Evolutionary conservation across 2,113 vertebrate genomes (phyloP).

Genomic region (Etheostoma spectabile): DNA sequence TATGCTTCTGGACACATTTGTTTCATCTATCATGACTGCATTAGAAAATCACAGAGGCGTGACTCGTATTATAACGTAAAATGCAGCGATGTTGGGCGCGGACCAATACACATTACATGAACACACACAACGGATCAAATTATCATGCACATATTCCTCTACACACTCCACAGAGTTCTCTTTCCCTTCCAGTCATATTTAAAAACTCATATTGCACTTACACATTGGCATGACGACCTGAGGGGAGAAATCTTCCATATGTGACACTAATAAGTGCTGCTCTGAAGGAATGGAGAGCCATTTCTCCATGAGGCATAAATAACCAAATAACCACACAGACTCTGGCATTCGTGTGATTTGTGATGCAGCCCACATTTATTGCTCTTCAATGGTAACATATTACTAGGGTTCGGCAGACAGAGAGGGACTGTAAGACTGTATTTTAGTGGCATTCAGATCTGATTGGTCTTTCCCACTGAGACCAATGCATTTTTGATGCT

Average conservation of each 20-base stretch:
- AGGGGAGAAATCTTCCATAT: conserved; percentile 72
- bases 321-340: conserved; percentile 66
- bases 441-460: conserved; percentile 38
- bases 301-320: conserved; percentile 72
- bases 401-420: conserved; percentile 37
- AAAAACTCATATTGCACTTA: conserved; percentile 56
- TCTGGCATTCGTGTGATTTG: conserved; percentile 70
- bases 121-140: conserved; percentile 26
- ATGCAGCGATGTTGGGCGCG: conserved; percentile 26
- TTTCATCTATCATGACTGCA: conserved; percentile 4
- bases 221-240: conserved; percentile 67
- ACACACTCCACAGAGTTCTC: conserved; percentile 21
- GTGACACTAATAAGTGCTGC: conserved; percentile 76
- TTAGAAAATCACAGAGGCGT: conserved; percentile 32
- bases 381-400: conserved; percentile 63
- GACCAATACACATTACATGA: conserved; percentile 20
- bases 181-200: conserved; percentile 69
- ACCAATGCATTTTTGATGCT: conserved; percentile 69
- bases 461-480: conserved; percentile 53
- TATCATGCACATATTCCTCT: conserved; percentile 22
- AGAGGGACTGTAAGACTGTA: conserved; percentile 15
- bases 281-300: conserved; percentile 49
- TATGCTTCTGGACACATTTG: conserved; percentile 6
- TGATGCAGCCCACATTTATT: conserved; percentile 61
- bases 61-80: conserved; percentile 38